A percentile compares a stretch with the other conserved stretches of the same genome.
phyloP scores from a whole-genome alignment of 2,113 vertebrate species.

The Cryptomyrus ogoouensis region DNA sequence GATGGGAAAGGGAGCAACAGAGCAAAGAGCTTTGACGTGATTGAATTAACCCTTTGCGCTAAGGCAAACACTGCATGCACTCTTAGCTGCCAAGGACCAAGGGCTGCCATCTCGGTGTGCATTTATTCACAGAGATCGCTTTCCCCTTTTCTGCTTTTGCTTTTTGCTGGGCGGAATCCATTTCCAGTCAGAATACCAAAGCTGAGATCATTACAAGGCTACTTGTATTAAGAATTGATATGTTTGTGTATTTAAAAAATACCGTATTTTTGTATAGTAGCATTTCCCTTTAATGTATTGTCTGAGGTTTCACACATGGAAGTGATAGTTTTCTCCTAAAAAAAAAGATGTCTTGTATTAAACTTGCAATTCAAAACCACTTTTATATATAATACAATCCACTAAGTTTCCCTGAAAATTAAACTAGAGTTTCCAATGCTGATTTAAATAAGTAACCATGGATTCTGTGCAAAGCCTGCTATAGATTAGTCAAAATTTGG shows the following conservation, averaged over 20 bases:
- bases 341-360: not conserved
- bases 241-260: not conserved
- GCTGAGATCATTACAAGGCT: not conserved
- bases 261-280: not conserved
- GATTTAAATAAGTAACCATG: not conserved
- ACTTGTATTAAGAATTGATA: not conserved
- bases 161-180: not conserved
- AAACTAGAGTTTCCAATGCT: not conserved
- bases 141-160: constrained; percentile 4
- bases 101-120: not conserved
- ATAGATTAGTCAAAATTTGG: not conserved
- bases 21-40: constrained; percentile 87
- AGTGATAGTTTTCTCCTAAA: not conserved
- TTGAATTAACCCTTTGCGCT: constrained; percentile 90
- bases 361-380: not conserved
- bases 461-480: not conserved
- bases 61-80: constrained; percentile 41
- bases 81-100: constrained; percentile 37
- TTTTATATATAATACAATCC: not conserved
- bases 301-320: not conserved
- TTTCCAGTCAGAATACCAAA: not conserved
- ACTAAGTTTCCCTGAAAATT: not conserved
- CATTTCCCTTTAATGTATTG: not conserved
- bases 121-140: constrained; percentile 24
- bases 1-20: constrained; percentile 83